phyloP scores from a whole-genome alignment of 2,797 vertebrate species.

The Jordanella pulchra region DNA sequence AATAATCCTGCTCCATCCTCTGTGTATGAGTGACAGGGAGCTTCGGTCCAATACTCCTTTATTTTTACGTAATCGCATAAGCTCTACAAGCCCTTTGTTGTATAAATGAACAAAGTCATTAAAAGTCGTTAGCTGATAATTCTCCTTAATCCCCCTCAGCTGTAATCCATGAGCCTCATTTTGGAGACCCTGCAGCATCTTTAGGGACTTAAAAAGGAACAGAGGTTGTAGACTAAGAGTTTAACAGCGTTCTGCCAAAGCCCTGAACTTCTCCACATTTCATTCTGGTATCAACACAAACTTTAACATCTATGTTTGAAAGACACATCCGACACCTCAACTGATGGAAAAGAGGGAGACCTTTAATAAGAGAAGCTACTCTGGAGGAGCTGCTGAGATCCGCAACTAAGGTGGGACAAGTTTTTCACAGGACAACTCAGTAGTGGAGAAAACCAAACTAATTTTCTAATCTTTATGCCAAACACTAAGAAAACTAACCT shows the following conservation, averaged over 20 bases:
- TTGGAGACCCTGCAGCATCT: slow-evolving; percentile 6
- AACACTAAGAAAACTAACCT: background rate
- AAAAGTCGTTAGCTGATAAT: slow-evolving; percentile 65
- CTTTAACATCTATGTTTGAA: too few species aligned
- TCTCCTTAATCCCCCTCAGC: slow-evolving; percentile 46
- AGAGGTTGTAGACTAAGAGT: background rate
- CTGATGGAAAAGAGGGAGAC: too few species aligned
- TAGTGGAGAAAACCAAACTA: too few species aligned
- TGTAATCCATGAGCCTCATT: slow-evolving; percentile 53
- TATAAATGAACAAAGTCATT: slow-evolving; percentile 57
- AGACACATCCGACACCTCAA: too few species aligned
- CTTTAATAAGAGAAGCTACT: too few species aligned
- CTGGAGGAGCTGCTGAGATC: too few species aligned
- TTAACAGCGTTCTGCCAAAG: background rate
- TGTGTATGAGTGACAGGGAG: slow-evolving; percentile 12
- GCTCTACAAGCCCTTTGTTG: slow-evolving; percentile 48
- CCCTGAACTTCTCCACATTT: background rate
- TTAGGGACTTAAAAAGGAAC: slow-evolving; percentile 16
- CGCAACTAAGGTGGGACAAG: too few species aligned
- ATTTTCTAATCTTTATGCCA: background rate
- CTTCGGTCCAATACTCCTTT: slow-evolving; percentile 26
- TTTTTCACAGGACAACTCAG: too few species aligned
- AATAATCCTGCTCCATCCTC: background rate
- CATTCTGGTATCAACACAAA: background rate
- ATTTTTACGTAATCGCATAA: slow-evolving; percentile 29